A percentile compares a stretch with the other conserved stretches of the same genome.
phyloP scores from a whole-genome alignment of 2,113 vertebrate genomes.

The Pithys albifrons region DNA sequence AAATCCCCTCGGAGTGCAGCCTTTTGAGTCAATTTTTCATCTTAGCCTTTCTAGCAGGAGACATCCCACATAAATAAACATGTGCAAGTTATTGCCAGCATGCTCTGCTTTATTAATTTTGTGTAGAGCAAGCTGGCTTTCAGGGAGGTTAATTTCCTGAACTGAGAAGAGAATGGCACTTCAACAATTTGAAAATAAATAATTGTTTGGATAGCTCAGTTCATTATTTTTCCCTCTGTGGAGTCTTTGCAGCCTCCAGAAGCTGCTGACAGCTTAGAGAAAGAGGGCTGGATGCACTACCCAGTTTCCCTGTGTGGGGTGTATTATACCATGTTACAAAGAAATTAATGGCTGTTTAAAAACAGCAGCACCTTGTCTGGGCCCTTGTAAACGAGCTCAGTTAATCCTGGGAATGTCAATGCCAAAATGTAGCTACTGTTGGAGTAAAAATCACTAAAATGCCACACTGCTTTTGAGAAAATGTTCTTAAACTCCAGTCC shows the following conservation, averaged over 20 bases:
- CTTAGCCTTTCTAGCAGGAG: constrained; percentile 60
- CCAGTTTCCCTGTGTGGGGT: not conserved
- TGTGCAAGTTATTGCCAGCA: constrained; percentile 63
- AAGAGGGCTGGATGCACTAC: constrained; percentile 31
- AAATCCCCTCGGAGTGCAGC: constrained; percentile 53
- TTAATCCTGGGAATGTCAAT: not conserved
- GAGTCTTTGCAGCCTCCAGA: constrained; percentile 23
- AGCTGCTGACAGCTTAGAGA: constrained; percentile 40
- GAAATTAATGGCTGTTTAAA: constrained; percentile 27
- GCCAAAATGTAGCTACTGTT: not conserved
- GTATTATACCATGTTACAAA: not conserved
- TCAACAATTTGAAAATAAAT: constrained; percentile 71
- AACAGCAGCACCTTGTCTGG: not conserved
- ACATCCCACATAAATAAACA: constrained; percentile 71
- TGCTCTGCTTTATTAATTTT: constrained; percentile 74
- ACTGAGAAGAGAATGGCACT: constrained; percentile 66
- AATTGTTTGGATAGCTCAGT: constrained; percentile 59
- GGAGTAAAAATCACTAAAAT: not conserved
- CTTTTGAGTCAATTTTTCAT: constrained; percentile 68
- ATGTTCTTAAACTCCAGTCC: not conserved
- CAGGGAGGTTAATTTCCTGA: constrained; percentile 70
- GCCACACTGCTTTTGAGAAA: not conserved
- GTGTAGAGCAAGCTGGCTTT: constrained; percentile 71
- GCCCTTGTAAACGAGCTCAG: not conserved
- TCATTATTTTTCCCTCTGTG: constrained; percentile 68